Percentiles rank a stretch among this genome's conserved stretches.
Evolutionary conservation across 37 sponge, comb jelly and placozoan genomes (phyloP).

Genomic region (Corticium candelabrum): DNA sequence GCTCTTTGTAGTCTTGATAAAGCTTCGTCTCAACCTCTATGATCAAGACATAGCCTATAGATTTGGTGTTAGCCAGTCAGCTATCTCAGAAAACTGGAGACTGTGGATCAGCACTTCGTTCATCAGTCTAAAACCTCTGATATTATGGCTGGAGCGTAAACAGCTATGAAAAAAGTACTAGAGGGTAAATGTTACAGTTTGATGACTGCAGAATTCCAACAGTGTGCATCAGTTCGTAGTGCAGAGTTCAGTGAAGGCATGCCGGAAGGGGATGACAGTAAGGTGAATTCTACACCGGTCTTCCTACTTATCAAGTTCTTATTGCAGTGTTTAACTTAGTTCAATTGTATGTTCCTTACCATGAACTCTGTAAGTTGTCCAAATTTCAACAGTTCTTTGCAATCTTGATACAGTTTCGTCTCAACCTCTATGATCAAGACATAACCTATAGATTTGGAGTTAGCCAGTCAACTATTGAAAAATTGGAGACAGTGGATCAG

Average conservation of each 20-base stretch:
- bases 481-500: neutral
- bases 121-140: neutral
- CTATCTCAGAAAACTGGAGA: neutral
- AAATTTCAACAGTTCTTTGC: neutral
- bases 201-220: no score
- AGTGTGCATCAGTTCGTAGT: no score
- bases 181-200: no score
- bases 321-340: neutral
- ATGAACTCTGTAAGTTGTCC: neutral
- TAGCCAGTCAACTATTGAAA: neutral
- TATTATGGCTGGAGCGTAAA: neutral
- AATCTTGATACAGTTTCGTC: neutral
- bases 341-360: neutral
- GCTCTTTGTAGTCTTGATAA: neutral
- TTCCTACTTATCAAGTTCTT: neutral
- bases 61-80: neutral
- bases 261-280: no score
- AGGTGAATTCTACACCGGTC: neutral
- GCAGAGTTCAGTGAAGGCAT: no score
- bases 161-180: neutral
- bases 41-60: neutral
- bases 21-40: neutral
- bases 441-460: neutral
- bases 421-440: neutral
- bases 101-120: neutral